Conservation (phyloP, 1,140 invertebrate species). For the Drosophila teissieri region DNA sequence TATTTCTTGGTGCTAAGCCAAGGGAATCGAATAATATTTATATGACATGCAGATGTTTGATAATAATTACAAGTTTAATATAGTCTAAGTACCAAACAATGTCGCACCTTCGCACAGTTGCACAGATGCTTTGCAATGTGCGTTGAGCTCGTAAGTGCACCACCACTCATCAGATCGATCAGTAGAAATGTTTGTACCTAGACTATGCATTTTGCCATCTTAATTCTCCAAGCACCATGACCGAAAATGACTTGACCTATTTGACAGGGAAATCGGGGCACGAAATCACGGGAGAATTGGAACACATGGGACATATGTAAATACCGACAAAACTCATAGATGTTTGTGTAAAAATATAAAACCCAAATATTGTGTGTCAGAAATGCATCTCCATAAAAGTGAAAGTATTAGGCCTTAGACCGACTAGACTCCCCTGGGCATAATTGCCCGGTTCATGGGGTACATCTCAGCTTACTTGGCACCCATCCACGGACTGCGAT, state of each 20-base stretch:
- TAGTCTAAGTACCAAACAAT: conserved; percentile 26
- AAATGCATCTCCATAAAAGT: conserved; percentile 8
- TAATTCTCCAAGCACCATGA: conserved; percentile 17
- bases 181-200: conserved; percentile 4
- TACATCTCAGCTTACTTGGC: conserved; percentile 16
- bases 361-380: background rate
- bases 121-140: conserved; percentile 14
- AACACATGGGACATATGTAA: background rate
- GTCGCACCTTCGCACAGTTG: conserved; percentile 13
- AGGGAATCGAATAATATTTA: conserved; percentile 9
- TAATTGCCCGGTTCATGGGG: conserved; percentile 25
- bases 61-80: conserved; percentile 16
- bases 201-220: conserved; percentile 24
- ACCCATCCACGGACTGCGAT: conserved; percentile 17
- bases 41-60: conserved; percentile 27
- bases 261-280: background rate
- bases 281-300: background rate
- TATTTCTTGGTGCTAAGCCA: conserved; percentile 7
- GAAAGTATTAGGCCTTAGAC: background rate
- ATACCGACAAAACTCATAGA: background rate
- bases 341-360: background rate
- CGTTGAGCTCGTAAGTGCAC: conserved; percentile 23
- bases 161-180: conserved; percentile 13
- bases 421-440: conserved; percentile 6
- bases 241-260: conserved; percentile 5